Percentiles rank a stretch among this genome's conserved stretches.
Conservation (phyloP, 2,888 invertebrate genomes). For the Altica lythri region DNA sequence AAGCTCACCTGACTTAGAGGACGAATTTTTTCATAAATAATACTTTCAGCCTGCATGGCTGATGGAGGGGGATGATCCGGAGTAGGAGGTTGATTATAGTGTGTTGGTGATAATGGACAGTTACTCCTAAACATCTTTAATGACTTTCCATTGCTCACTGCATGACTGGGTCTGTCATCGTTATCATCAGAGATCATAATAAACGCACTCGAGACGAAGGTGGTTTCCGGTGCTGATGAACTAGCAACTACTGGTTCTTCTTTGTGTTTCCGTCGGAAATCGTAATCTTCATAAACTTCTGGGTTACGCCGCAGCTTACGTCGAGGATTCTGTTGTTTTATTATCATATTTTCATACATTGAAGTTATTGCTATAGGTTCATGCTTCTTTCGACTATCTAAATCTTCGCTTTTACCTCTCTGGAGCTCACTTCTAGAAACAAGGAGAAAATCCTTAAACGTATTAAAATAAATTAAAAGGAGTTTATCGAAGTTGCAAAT, state of each 20-base stretch:
- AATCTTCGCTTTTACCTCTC: constrained; percentile 56
- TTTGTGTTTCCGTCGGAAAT: constrained; percentile 56
- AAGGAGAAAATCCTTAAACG: background rate
- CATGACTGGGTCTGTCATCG: constrained; percentile 44
- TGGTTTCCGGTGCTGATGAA: constrained; percentile 55
- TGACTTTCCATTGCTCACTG: constrained; percentile 31
- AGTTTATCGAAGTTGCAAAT: background rate
- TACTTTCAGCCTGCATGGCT: constrained; percentile 84
- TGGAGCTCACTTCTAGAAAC: constrained; percentile 51
- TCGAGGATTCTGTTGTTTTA: constrained; percentile 74
- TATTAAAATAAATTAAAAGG: background rate
- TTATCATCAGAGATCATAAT: constrained; percentile 58
- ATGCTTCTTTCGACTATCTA: constrained; percentile 56
- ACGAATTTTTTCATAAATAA: constrained; percentile 87
- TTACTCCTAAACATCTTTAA: constrained; percentile 35
- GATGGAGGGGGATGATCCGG: constrained; percentile 94
- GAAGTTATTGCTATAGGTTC: constrained; percentile 77
- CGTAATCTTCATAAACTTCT: constrained; percentile 67
- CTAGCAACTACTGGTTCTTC: constrained; percentile 43
- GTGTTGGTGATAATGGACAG: constrained; percentile 83
- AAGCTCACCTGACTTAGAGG: constrained; percentile 87
- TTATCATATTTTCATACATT: constrained; percentile 72
- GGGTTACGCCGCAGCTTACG: constrained; percentile 69
- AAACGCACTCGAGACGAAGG: constrained; percentile 62
- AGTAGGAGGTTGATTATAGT: constrained; percentile 89